phyloP scores from a whole-genome alignment of 2,888 invertebrate genomes.

The Drosophila atripex region DNA sequence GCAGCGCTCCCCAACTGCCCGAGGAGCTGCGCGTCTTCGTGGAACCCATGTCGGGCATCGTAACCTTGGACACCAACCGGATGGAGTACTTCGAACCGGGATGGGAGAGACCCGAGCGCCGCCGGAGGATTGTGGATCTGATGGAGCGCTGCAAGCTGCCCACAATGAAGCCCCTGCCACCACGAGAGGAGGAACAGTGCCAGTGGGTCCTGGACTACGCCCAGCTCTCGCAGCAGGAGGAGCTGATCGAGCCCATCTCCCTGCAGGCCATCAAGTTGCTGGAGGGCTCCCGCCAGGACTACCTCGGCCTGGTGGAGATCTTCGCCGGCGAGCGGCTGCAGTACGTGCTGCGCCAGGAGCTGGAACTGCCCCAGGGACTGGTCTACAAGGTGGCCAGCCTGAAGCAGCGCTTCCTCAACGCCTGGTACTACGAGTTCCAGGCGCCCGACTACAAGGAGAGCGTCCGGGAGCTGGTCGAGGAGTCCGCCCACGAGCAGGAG shows the following conservation, averaged over 20 bases:
- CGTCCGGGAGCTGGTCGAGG: background rate
- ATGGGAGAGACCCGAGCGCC: constrained; percentile 85
- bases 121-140: constrained; percentile 84
- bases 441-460: constrained; percentile 3
- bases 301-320: constrained; percentile 73
- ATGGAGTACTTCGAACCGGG: constrained; percentile 88
- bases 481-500: background rate
- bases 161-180: constrained; percentile 39
- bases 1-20: constrained; percentile 87
- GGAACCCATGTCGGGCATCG: constrained; percentile 81
- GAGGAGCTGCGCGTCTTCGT: constrained; percentile 86
- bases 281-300: constrained; percentile 55
- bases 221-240: constrained; percentile 58
- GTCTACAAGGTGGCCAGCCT: constrained; percentile 65
- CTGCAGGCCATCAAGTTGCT: constrained; percentile 73
- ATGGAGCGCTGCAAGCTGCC: constrained; percentile 86
- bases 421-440: constrained; percentile 59
- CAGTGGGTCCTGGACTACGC: constrained; percentile 74
- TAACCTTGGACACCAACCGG: constrained; percentile 86
- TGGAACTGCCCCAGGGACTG: constrained; percentile 61
- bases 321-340: constrained; percentile 68
- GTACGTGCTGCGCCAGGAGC: constrained; percentile 28
- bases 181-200: constrained; percentile 29
- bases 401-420: constrained; percentile 22
- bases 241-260: constrained; percentile 59